A percentile compares a stretch with the other conserved stretches of the same genome.
These are phyloP conservation scores for Paramuricea clavata DNA, from an alignment of 92 coral and sea anemone genomes.

Conservation along the genomic window DNA sequence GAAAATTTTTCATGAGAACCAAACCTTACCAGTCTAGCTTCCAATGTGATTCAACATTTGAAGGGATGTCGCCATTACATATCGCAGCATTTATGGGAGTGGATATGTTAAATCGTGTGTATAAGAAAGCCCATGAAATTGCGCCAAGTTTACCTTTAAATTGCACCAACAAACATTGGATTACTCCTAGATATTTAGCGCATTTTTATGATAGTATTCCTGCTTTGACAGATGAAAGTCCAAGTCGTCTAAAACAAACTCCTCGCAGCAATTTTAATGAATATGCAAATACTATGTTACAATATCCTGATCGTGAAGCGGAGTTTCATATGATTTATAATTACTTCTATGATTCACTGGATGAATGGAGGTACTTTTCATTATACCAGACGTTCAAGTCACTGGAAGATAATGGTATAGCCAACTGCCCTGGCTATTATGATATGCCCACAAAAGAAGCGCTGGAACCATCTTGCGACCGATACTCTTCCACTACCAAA, in stretches of 20 bases:
- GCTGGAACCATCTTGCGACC: neutral
- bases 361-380: neutral
- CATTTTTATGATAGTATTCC: neutral
- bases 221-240: neutral
- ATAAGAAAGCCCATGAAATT: slow-evolving; percentile 1
- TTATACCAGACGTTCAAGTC: neutral
- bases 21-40: slow-evolving; percentile 9
- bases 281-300: neutral
- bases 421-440: slow-evolving; percentile 9
- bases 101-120: slow-evolving; percentile 1
- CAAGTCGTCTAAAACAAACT: neutral
- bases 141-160: slow-evolving; percentile 6
- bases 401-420: neutral
- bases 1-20: neutral
- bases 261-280: slow-evolving; percentile 4
- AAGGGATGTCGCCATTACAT: slow-evolving; percentile 21
- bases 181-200: slow-evolving; percentile 9
- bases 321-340: slow-evolving; percentile 18
- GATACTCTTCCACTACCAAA: neutral
- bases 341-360: slow-evolving; percentile 6
- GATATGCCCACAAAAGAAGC: neutral
- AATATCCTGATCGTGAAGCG: slow-evolving; percentile 20
- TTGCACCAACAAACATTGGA: slow-evolving; percentile 25
- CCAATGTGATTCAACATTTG: slow-evolving; percentile 27
- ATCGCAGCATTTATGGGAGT: slow-evolving; percentile 22